Evolutionary conservation across 2,888 invertebrate genomes (phyloP).

Genomic region (Morpho helenor): DNA sequence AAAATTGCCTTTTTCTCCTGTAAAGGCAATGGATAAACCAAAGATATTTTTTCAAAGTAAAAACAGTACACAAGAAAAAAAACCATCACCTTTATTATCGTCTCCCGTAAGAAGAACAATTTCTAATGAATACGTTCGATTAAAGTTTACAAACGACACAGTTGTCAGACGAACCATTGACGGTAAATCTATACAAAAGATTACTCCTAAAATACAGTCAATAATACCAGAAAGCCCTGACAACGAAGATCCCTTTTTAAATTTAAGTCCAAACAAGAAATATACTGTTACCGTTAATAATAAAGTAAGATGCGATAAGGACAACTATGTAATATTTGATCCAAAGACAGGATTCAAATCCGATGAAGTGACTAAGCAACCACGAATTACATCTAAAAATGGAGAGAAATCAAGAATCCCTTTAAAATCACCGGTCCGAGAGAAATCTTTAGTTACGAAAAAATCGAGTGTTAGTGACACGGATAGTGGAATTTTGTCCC

Average conservation of each 20-base stretch:
- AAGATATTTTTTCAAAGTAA: conserved; percentile 70
- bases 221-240: conserved; percentile 76
- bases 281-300: conserved; percentile 74
- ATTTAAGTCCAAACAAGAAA: conserved; percentile 74
- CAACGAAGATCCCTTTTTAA: conserved; percentile 68
- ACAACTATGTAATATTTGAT: conserved; percentile 75
- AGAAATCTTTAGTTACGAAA: conserved; percentile 47
- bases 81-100: conserved; percentile 58
- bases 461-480: conserved; percentile 79
- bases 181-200: conserved; percentile 68
- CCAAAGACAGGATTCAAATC: conserved; percentile 68
- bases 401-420: conserved; percentile 58
- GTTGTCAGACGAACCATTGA: conserved; percentile 65
- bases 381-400: conserved; percentile 50
- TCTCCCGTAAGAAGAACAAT: conserved; percentile 69
- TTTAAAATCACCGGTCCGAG: conserved; percentile 55
- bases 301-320: conserved; percentile 74
- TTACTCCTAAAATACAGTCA: conserved; percentile 72
- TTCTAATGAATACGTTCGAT: conserved; percentile 71
- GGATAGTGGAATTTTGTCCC: conserved; percentile 82
- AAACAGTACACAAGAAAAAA: conserved; percentile 44
- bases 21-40: conserved; percentile 64
- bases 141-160: conserved; percentile 68
- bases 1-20: conserved; percentile 65
- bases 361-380: conserved; percentile 43